These are phyloP conservation scores for Caenorhabditis becei DNA, from an alignment of 2,888 invertebrate genomes.

Conservation along the genomic window DNA sequence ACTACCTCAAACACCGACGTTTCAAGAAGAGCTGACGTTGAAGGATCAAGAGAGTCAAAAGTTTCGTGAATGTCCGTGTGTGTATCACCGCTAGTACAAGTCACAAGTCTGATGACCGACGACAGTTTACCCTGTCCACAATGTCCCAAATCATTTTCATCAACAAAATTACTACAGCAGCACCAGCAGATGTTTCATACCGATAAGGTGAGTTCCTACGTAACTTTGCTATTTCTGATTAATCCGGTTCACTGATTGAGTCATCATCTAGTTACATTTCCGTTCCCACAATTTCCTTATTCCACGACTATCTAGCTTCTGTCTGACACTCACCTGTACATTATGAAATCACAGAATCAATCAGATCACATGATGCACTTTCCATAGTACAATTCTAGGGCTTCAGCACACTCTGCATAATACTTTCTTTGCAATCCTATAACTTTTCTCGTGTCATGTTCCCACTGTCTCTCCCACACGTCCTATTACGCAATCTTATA, in stretches of 20 bases:
- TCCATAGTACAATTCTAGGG: slow-evolving; percentile 13
- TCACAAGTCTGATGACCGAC: slow-evolving; percentile 50
- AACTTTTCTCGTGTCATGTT: not conserved
- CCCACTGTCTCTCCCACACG: not conserved
- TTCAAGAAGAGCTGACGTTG: slow-evolving; percentile 45
- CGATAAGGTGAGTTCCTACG: slow-evolving; percentile 74
- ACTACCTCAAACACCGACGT: slow-evolving; percentile 22
- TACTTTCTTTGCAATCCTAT: not conserved
- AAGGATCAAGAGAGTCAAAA: slow-evolving; percentile 13
- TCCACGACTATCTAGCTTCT: not conserved
- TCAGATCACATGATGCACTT: not conserved
- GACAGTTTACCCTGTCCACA: slow-evolving; percentile 63
- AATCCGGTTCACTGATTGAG: slow-evolving; percentile 17
- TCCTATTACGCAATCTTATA: not conserved
- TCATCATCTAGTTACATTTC: not conserved
- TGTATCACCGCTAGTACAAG: slow-evolving; percentile 45
- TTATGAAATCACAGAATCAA: slow-evolving; percentile 12
- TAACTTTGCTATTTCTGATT: slow-evolving; percentile 4
- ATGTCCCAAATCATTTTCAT: slow-evolving; percentile 76
- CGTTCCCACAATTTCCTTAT: slow-evolving; percentile 4
- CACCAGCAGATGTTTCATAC: slow-evolving; percentile 80
- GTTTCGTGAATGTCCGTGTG: slow-evolving; percentile 59
- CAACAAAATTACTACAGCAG: slow-evolving; percentile 74
- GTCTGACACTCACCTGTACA: slow-evolving; percentile 17
- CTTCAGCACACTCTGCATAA: not conserved